phyloP scores from a whole-genome alignment of 1,140 invertebrate genomes.

The Drosophila yakuba region DNA sequence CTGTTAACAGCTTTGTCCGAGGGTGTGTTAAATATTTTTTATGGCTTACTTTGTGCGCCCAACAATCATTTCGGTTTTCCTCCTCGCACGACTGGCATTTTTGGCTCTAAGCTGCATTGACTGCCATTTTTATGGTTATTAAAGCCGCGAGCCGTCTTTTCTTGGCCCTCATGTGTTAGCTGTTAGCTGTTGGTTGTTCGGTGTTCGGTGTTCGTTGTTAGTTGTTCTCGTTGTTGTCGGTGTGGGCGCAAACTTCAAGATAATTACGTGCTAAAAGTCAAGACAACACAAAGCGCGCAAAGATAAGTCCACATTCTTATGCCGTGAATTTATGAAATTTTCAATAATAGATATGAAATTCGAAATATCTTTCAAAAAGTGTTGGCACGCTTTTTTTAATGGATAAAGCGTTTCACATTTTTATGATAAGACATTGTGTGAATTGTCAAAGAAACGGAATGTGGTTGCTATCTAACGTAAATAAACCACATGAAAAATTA shows the following conservation, averaged over 20 bases:
- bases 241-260: constrained; percentile 67
- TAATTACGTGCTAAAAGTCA: constrained; percentile 76
- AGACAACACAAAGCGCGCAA: constrained; percentile 62
- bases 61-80: constrained; percentile 57
- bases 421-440: background rate
- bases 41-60: constrained; percentile 77
- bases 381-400: background rate
- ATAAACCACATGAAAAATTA: too few relatives aligned
- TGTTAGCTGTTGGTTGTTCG: constrained; percentile 12
- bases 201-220: constrained; percentile 20
- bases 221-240: constrained; percentile 31
- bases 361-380: constrained; percentile 17
- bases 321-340: constrained; percentile 39
- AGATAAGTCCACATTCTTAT: constrained; percentile 58
- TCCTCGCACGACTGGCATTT: constrained; percentile 31
- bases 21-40: constrained; percentile 83
- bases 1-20: constrained; percentile 80
- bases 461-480: background rate
- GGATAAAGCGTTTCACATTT: background rate
- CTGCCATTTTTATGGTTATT: constrained; percentile 76
- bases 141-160: constrained; percentile 53
- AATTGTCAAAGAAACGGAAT: constrained; percentile 16
- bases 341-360: constrained; percentile 16
- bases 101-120: constrained; percentile 60
- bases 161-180: constrained; percentile 44